phyloP scores from a whole-genome alignment of 2,888 invertebrate genomes.

The Zygogramma bicolorata region DNA sequence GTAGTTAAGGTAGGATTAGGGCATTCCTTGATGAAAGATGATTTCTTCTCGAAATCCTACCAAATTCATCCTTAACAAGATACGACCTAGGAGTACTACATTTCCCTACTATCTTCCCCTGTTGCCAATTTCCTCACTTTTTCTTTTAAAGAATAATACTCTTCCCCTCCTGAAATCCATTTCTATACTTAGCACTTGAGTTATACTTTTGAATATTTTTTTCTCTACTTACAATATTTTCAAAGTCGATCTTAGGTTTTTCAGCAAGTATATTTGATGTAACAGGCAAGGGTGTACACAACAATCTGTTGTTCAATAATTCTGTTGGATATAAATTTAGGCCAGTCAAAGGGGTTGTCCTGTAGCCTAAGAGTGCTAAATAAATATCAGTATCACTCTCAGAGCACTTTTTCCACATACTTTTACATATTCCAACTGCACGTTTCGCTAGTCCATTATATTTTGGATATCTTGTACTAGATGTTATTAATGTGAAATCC shows the following conservation, averaged over 20 bases:
- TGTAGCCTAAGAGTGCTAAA: slow-evolving; percentile 29
- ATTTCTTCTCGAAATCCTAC: slow-evolving; percentile 18
- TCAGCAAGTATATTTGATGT: not conserved
- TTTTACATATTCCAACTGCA: slow-evolving; percentile 43
- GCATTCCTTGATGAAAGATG: slow-evolving; percentile 18
- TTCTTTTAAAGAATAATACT: slow-evolving; percentile 28
- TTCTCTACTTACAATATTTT: not conserved
- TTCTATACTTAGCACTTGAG: too few species aligned
- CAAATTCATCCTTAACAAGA: slow-evolving; percentile 21
- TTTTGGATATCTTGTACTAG: slow-evolving; percentile 40
- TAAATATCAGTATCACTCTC: slow-evolving; percentile 27
- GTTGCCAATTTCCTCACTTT: slow-evolving; percentile 20
- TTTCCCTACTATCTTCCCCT: slow-evolving; percentile 23
- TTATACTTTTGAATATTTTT: too few species aligned
- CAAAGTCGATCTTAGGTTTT: not conserved
- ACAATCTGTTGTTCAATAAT: slow-evolving; percentile 20
- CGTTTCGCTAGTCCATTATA: slow-evolving; percentile 42
- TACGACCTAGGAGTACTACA: slow-evolving; percentile 21
- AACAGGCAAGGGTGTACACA: slow-evolving; percentile 20
- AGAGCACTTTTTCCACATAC: slow-evolving; percentile 27
- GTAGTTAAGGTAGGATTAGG: not conserved
- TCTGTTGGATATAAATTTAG: slow-evolving; percentile 32
- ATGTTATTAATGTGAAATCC: slow-evolving; percentile 32
- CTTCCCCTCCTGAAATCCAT: slow-evolving; percentile 6
- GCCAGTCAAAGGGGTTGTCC: slow-evolving; percentile 28